Percentiles rank a stretch among this genome's conserved stretches.
These are phyloP conservation scores for Drosophila ogumai DNA, from an alignment of 1,140 invertebrate genomes.

Conservation along the genomic window DNA sequence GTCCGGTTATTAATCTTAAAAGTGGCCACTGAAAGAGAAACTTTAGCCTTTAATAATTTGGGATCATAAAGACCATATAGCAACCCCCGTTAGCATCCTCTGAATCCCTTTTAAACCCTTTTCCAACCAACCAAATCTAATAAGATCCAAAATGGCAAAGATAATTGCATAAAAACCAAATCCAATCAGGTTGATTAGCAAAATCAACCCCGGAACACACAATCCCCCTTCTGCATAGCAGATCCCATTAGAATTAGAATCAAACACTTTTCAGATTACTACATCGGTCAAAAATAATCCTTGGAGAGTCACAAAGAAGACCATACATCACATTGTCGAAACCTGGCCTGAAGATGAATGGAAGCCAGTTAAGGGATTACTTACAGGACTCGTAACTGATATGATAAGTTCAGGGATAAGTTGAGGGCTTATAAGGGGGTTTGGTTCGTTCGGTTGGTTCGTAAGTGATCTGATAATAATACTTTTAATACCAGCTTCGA, in stretches of 20 bases:
- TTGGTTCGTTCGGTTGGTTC: neutral
- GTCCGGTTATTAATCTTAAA: too few species aligned
- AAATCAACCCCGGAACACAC: slow-evolving; percentile 18
- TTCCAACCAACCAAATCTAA: slow-evolving; percentile 11
- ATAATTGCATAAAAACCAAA: slow-evolving; percentile 33
- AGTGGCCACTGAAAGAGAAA: neutral
- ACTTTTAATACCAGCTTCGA: neutral
- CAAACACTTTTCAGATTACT: slow-evolving; percentile 28
- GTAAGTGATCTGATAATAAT: slow-evolving; percentile 31
- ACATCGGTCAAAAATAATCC: slow-evolving; percentile 24
- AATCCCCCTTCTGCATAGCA: neutral
- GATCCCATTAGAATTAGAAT: slow-evolving; percentile 30
- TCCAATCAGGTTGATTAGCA: slow-evolving; percentile 33
- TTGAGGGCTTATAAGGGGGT: neutral
- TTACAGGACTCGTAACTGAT: slow-evolving; percentile 34
- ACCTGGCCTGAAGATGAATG: slow-evolving; percentile 33
- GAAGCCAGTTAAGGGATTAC: slow-evolving; percentile 43
- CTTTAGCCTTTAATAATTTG: neutral
- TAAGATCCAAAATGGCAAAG: neutral
- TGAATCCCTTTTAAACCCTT: neutral
- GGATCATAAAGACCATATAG: neutral
- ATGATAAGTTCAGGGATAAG: slow-evolving; percentile 31
- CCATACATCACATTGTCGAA: slow-evolving; percentile 47
- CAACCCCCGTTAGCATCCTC: neutral
- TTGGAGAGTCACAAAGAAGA: slow-evolving; percentile 17